Conservation (phyloP, 2,113 vertebrate genomes). For the Struthio camelus region DNA sequence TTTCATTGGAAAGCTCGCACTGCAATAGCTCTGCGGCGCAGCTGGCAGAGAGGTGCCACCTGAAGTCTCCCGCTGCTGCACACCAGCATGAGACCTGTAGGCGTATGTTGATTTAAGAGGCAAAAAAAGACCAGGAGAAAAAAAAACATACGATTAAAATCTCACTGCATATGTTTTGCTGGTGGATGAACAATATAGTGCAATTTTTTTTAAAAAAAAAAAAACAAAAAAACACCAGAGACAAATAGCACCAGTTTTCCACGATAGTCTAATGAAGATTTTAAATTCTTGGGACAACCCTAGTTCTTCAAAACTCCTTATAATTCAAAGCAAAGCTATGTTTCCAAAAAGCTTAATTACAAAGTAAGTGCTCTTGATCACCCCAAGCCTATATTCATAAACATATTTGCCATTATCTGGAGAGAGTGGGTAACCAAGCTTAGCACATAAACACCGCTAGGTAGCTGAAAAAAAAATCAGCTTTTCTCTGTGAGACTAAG, state of each 20-base stretch:
- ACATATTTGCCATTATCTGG: neutral
- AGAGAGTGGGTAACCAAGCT: neutral
- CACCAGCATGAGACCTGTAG: neutral
- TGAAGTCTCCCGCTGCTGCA: constrained; percentile 40
- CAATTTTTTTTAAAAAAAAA: no score
- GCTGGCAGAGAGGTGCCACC: constrained; percentile 25
- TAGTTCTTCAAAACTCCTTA: neutral
- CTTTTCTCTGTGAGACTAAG: neutral
- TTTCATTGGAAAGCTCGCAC: constrained; percentile 40
- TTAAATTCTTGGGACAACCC: neutral
- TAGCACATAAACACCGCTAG: neutral
- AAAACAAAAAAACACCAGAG: no score
- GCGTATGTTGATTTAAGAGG: neutral
- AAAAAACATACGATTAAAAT: neutral
- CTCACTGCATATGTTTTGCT: accelerated
- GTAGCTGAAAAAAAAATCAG: neutral
- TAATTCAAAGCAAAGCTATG: neutral
- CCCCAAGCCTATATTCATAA: neutral
- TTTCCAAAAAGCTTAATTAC: constrained; percentile 23
- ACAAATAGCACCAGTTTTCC: neutral
- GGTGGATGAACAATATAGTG: neutral
- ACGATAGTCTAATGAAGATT: neutral
- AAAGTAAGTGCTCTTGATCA: neutral
- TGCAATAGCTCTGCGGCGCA: constrained; percentile 30
- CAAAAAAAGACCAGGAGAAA: neutral